These are phyloP conservation scores for Pterocles gutturalis DNA, from an alignment of 2,113 vertebrate genomes.

Conservation along the genomic window DNA sequence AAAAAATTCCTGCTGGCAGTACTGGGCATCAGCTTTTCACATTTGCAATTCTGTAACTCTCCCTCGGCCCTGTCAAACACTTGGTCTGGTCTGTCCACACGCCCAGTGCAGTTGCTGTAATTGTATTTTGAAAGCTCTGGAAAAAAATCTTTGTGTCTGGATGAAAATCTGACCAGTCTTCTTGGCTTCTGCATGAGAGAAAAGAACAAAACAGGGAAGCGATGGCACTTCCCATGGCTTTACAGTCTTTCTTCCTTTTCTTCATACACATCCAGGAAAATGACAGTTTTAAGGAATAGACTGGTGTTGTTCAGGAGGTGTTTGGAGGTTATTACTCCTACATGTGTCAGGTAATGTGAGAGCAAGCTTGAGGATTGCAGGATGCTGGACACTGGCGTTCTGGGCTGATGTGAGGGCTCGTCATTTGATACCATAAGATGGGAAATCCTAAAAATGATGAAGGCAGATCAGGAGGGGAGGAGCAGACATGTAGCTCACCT, in stretches of 20 bases:
- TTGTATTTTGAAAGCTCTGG: neutral
- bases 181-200: neutral
- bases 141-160: neutral
- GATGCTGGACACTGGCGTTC: neutral
- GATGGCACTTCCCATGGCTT: rapidly evolving
- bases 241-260: neutral
- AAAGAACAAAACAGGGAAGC: neutral
- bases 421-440: neutral
- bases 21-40: neutral
- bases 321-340: neutral
- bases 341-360: neutral
- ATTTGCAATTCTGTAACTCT: neutral
- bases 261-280: neutral
- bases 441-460: neutral
- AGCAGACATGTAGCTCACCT: neutral
- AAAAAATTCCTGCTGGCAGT: neutral
- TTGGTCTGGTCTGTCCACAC: neutral
- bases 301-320: neutral
- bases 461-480: neutral
- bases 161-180: neutral
- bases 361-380: neutral
- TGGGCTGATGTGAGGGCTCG: neutral
- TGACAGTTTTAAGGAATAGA: neutral
- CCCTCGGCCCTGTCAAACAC: neutral
- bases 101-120: neutral